Evolutionary conservation across 2,888 invertebrate genomes (phyloP).

Genomic region (Nomada fabriciana): DNA sequence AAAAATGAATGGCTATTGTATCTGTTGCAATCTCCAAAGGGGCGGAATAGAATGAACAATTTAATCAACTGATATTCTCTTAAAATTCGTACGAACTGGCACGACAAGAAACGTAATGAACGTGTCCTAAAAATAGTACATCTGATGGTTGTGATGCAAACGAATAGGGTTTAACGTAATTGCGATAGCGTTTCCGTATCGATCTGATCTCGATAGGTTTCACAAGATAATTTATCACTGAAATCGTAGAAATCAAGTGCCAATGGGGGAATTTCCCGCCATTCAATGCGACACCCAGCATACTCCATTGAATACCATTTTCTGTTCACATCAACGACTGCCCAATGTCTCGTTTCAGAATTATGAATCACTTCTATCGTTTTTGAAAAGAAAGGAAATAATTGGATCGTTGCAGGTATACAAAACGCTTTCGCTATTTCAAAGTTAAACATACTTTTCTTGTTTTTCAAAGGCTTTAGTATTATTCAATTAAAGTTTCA

Average conservation of each 20-base stretch:
- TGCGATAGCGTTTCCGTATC: slow-evolving; percentile 54
- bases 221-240: slow-evolving; percentile 49
- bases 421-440: neutral
- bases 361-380: neutral
- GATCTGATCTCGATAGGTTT: slow-evolving; percentile 59
- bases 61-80: neutral
- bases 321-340: too few relatives aligned
- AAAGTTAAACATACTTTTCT: neutral
- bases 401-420: neutral
- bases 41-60: neutral
- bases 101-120: slow-evolving; percentile 46
- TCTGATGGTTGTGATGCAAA: slow-evolving; percentile 33
- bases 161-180: slow-evolving; percentile 48
- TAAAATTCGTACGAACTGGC: slow-evolving; percentile 8
- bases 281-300: too few relatives aligned
- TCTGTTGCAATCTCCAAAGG: neutral
- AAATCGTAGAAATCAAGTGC: slow-evolving; percentile 48
- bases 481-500: too few relatives aligned
- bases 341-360: too few relatives aligned
- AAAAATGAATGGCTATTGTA: neutral
- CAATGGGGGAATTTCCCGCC: slow-evolving; percentile 27
- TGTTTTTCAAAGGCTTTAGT: neutral
- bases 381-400: neutral
- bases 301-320: too few relatives aligned
- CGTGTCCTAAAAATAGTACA: slow-evolving; percentile 51